These are phyloP conservation scores for Pollicipes pollicipes DNA, from an alignment of 1,140 invertebrate species.

Conservation along the genomic window DNA sequence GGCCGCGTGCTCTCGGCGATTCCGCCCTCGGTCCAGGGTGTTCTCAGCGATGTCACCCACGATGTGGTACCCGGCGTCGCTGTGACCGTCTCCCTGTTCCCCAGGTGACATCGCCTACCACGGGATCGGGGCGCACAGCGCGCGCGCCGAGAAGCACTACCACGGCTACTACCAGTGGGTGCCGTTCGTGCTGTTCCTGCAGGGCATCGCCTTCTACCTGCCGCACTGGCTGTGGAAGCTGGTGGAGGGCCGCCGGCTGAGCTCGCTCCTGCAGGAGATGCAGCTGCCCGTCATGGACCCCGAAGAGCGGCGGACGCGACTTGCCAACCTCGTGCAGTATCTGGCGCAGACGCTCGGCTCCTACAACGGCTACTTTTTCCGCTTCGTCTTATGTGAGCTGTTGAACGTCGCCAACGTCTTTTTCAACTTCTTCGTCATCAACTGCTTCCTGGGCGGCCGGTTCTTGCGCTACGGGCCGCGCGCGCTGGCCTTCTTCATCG, in stretches of 20 bases:
- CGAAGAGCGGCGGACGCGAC: not conserved
- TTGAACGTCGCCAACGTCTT: constrained; percentile 26
- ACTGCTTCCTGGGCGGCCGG: constrained; percentile 28
- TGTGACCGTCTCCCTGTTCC: too few relatives aligned
- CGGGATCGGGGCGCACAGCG: not conserved
- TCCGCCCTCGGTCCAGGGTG: too few relatives aligned
- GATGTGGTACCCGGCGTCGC: too few relatives aligned
- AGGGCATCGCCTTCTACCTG: constrained; percentile 66
- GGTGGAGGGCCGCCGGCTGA: constrained; percentile 44
- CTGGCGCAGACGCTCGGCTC: not conserved
- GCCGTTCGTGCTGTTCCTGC: constrained; percentile 79
- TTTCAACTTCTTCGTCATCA: constrained; percentile 29
- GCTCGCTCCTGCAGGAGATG: constrained; percentile 16
- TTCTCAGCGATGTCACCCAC: too few relatives aligned
- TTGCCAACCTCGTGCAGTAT: not conserved
- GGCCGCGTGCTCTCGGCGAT: too few relatives aligned
- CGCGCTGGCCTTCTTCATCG: constrained; percentile 21
- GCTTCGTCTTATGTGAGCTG: constrained; percentile 22
- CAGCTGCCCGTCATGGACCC: constrained; percentile 13
- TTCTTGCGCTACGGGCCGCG: constrained; percentile 31
- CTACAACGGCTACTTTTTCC: constrained; percentile 10
- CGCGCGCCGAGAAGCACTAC: not conserved
- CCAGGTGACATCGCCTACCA: not conserved
- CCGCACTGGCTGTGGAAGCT: constrained; percentile 85
- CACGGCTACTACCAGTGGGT: constrained; percentile 5